These are phyloP conservation scores for Ecliptopera silaceata DNA, from an alignment of 2,888 invertebrate genomes.

Conservation along the genomic window DNA sequence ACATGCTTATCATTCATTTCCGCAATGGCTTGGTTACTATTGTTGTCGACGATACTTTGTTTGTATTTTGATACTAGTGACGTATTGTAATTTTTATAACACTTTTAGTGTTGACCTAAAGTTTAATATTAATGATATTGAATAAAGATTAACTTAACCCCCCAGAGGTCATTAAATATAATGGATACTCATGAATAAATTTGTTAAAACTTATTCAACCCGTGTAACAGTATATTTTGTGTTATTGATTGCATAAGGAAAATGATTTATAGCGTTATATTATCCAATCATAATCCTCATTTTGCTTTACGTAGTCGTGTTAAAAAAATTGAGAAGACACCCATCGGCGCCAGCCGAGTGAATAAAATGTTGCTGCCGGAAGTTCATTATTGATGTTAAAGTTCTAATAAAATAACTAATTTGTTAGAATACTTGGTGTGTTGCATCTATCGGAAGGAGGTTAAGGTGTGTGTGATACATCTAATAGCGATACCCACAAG, in stretches of 20 bases:
- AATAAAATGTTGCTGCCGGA: slow-evolving; percentile 29
- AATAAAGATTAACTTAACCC: slow-evolving; percentile 26
- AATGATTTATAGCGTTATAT: slow-evolving; percentile 29
- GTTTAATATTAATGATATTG: slow-evolving; percentile 15
- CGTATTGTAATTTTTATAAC: neutral
- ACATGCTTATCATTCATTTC: slow-evolving; percentile 18
- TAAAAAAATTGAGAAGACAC: slow-evolving; percentile 21
- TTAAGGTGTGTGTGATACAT: slow-evolving; percentile 16
- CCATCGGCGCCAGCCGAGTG: slow-evolving; percentile 11
- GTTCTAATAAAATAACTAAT: slow-evolving; percentile 30
- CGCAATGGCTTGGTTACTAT: slow-evolving; percentile 9
- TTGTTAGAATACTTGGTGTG: slow-evolving; percentile 22
- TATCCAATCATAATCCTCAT: no score
- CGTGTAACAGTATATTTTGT: slow-evolving; percentile 34
- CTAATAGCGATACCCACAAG: slow-evolving; percentile 29
- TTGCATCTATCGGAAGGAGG: slow-evolving; percentile 20
- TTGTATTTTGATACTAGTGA: neutral
- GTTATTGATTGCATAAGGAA: slow-evolving; percentile 39
- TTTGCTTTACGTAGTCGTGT: no score
- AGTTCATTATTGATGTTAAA: slow-evolving; percentile 29
- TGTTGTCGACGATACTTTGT: neutral
- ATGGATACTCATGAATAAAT: slow-evolving; percentile 42
- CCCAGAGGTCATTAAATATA: slow-evolving; percentile 30
- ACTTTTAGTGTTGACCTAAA: neutral
- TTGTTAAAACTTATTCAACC: slow-evolving; percentile 38